These are phyloP conservation scores for Drosophila emarginata DNA, from an alignment of 2,888 invertebrate genomes.

Conservation along the genomic window DNA sequence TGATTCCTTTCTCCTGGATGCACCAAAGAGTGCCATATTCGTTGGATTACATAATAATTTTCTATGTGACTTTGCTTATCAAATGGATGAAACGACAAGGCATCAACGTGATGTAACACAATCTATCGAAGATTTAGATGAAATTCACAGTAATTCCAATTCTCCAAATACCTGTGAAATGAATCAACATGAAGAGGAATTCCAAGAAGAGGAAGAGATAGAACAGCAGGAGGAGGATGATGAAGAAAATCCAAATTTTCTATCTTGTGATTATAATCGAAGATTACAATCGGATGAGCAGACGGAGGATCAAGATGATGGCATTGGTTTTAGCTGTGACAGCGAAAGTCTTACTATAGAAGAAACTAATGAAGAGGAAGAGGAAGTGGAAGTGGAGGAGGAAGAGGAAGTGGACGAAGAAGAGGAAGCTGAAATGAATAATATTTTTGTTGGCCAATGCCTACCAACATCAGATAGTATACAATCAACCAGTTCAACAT, in stretches of 20 bases:
- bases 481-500: constrained; percentile 35
- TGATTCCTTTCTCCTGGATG: constrained; percentile 80
- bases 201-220: neutral
- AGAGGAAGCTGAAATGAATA: neutral
- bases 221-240: constrained; percentile 6
- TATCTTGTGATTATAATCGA: constrained; percentile 14
- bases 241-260: neutral
- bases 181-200: neutral
- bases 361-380: constrained; percentile 54
- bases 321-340: constrained; percentile 69
- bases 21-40: constrained; percentile 81
- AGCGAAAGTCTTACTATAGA: constrained; percentile 59
- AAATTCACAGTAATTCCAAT: neutral
- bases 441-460: constrained; percentile 56
- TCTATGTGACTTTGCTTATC: constrained; percentile 71
- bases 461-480: constrained; percentile 8
- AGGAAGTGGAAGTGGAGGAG: neutral
- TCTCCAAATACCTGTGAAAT: constrained; percentile 17
- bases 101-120: constrained; percentile 5
- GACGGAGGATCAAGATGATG: constrained; percentile 59
- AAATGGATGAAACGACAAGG: constrained; percentile 45
- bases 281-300: constrained; percentile 7
- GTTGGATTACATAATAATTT: constrained; percentile 81
- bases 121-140: constrained; percentile 4
- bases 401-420: neutral